Evolutionary conservation across 2,113 vertebrate genomes (phyloP).

Genomic region (Natator depressus): DNA sequence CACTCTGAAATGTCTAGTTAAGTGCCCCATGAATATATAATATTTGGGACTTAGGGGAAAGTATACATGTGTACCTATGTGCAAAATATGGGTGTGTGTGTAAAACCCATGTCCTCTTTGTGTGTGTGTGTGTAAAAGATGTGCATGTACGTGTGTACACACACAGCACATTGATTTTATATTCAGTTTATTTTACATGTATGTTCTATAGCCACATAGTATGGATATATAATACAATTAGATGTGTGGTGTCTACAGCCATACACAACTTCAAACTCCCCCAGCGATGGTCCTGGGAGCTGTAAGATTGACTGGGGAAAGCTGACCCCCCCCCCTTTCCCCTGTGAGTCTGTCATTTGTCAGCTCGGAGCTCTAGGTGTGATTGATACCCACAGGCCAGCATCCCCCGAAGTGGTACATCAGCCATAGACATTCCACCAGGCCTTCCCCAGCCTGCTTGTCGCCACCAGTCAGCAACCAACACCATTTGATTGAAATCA

Average conservation of each 20-base stretch:
- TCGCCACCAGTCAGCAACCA: slow-evolving; percentile 17
- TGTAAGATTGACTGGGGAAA: background rate
- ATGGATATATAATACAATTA: too few relatives aligned
- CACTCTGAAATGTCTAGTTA: background rate
- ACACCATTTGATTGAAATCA: slow-evolving; percentile 2
- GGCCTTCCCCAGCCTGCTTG: slow-evolving; percentile 27
- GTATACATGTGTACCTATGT: background rate
- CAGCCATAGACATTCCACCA: slow-evolving; percentile 71
- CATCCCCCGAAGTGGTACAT: slow-evolving; percentile 64
- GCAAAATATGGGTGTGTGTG: background rate
- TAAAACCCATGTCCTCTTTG: background rate
- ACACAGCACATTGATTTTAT: background rate
- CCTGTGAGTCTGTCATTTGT: slow-evolving; percentile 78
- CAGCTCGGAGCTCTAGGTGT: slow-evolving; percentile 59
- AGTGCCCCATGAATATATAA: background rate
- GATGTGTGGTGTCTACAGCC: background rate
- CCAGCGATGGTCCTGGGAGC: background rate
- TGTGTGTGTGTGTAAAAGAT: too few relatives aligned
- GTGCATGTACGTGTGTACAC: too few relatives aligned
- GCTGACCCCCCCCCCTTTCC: background rate
- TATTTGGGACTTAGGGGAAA: background rate
- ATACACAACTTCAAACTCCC: background rate
- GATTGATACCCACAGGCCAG: slow-evolving; percentile 79
- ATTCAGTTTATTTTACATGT: background rate
- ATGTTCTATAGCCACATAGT: background rate